These are phyloP conservation scores for Scomber colias DNA, from an alignment of 2,113 vertebrate species.

Conservation along the genomic window DNA sequence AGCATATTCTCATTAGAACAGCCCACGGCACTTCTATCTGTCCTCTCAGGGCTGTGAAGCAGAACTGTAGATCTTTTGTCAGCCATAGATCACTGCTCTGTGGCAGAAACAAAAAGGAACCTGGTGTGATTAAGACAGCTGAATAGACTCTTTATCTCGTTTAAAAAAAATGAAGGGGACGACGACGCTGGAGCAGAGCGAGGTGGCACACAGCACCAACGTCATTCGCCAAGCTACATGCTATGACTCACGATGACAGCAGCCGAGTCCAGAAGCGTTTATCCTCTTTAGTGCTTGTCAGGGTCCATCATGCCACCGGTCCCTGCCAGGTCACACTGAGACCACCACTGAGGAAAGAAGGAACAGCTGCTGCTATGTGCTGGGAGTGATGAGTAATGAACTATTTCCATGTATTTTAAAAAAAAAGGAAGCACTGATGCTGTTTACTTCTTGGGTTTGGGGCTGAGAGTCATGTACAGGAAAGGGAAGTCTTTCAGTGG, in stretches of 20 bases:
- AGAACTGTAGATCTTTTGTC: conserved; percentile 26
- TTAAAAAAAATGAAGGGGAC: conserved; percentile 3
- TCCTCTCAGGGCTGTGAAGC: conserved; percentile 2
- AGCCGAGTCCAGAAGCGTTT: conserved; percentile 21
- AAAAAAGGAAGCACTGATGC: neutral
- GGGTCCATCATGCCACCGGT: conserved; percentile 6
- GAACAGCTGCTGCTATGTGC: conserved; percentile 9
- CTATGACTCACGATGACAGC: conserved; percentile 37
- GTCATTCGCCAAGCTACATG: conserved; percentile 3
- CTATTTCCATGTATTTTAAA: neutral
- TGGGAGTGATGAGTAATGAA: neutral
- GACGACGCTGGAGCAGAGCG: neutral
- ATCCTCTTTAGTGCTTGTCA: conserved; percentile 48
- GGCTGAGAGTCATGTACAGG: no score
- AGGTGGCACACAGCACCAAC: neutral
- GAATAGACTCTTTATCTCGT: conserved; percentile 26
- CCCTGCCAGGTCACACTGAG: neutral
- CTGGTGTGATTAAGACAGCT: conserved; percentile 10
- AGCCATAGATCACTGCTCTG: neutral
- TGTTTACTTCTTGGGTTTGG: no score
- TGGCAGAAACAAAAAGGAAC: conserved; percentile 16
- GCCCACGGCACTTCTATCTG: neutral
- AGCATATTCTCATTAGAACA: conserved; percentile 32
- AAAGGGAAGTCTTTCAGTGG: no score
- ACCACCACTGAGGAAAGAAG: neutral